A percentile compares a stretch with the other conserved stretches of the same genome.
Evolutionary conservation across 2,888 invertebrate species (phyloP).

Genomic region (Pelosia muscerda): DNA sequence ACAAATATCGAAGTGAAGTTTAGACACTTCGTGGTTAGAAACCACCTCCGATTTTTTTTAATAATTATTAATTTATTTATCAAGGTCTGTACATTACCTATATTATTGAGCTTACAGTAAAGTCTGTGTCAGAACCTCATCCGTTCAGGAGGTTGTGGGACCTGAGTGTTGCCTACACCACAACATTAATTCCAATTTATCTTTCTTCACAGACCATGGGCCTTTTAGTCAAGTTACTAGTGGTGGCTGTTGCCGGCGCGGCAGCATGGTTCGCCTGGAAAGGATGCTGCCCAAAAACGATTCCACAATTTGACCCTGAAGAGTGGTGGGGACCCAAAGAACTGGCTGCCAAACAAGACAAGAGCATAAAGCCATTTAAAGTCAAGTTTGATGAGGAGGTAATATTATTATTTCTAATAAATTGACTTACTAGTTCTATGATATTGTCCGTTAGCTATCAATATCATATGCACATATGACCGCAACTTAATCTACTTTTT

Average conservation of each 20-base stretch:
- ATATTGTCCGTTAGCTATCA: too few relatives aligned
- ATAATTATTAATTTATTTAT: too few relatives aligned
- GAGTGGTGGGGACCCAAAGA: constrained; percentile 88
- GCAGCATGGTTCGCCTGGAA: constrained; percentile 44
- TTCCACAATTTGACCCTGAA: constrained; percentile 60
- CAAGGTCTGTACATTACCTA: too few relatives aligned
- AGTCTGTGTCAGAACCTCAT: too few relatives aligned
- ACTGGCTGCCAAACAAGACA: constrained; percentile 78
- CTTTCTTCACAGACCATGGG: constrained; percentile 37
- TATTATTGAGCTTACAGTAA: too few relatives aligned
- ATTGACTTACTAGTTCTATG: too few relatives aligned
- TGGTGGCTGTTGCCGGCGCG: constrained; percentile 42
- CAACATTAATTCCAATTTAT: not conserved
- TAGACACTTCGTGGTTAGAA: too few relatives aligned
- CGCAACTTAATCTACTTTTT: not conserved
- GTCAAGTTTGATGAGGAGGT: constrained; percentile 87
- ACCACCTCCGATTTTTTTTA: too few relatives aligned
- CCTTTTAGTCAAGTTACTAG: constrained; percentile 36
- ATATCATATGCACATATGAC: too few relatives aligned
- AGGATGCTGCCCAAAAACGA: constrained; percentile 24
- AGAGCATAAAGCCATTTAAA: constrained; percentile 86
- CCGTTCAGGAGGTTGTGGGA: too few relatives aligned
- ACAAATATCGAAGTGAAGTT: too few relatives aligned
- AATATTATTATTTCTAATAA: constrained; percentile 38
- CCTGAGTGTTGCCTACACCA: not conserved